Evolutionary conservation across 2,888 invertebrate genomes (phyloP).

Genomic region (Bimastos eiseni): DNA sequence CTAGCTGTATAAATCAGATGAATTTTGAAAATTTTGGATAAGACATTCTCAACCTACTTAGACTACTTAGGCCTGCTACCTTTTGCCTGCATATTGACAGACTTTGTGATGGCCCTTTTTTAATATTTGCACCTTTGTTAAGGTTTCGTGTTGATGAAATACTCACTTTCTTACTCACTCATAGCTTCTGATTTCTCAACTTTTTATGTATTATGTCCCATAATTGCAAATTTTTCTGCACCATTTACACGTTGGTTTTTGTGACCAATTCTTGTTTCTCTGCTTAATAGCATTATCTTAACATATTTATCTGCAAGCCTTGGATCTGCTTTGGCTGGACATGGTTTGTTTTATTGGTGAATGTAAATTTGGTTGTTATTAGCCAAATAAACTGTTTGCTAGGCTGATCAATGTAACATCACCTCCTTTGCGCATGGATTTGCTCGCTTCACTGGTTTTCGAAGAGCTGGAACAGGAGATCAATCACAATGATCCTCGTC

Average conservation of each 20-base stretch:
- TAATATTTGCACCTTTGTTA: not conserved
- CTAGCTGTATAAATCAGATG: not conserved
- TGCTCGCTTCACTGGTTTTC: not conserved
- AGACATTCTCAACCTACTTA: not conserved
- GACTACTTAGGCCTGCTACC: no score
- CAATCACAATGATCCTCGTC: slow-evolving; percentile 25
- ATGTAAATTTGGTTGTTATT: not conserved
- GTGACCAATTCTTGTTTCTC: not conserved
- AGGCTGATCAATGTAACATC: slow-evolving; percentile 21
- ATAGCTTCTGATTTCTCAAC: not conserved
- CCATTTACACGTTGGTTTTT: not conserved
- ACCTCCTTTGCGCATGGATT: not conserved
- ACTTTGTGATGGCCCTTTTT: not conserved
- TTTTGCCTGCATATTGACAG: not conserved
- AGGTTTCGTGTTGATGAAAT: not conserved
- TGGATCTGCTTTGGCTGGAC: not conserved
- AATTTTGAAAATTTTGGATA: not conserved
- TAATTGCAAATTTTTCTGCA: not conserved
- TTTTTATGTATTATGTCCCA: not conserved
- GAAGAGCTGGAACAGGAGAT: not conserved
- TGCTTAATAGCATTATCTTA: not conserved
- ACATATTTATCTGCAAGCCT: not conserved
- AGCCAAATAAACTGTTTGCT: not conserved
- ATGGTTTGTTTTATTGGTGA: not conserved
- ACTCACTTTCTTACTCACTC: not conserved